Base-by-base conservation (phyloP, 92 coral and sea anemone genomes). In the Meandrina meandrites region DNA sequence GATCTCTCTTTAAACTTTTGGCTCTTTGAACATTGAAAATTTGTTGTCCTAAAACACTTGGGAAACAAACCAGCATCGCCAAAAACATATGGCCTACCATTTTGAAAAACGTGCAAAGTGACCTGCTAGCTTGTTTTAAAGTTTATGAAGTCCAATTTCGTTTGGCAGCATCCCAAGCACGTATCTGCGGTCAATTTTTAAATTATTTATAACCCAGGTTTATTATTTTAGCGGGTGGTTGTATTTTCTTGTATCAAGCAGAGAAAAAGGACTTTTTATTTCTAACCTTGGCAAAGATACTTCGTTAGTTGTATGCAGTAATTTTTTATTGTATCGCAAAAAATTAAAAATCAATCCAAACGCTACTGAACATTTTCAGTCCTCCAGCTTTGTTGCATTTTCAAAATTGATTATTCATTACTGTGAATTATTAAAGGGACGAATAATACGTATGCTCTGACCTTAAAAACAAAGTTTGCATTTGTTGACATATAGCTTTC, bases 1-100 rank as follows among this genome's bases (percentile, higher is more conserved):
- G 79, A 42, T 76, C 79, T 37, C 79, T 76, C 53, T 22, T 76
- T 27, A 76, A 37, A 50, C 79, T 76, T 27, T 76, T 47, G 45
- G 35, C 79, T 2, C 22, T 45, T 76, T 76, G 21, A 76, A 76
- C 50, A 12, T n/a, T 42, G 56, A 76, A 24, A 9, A 76, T 76
- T 27, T 12, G 56, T 76, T 76, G 79, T 45, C 79, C 79, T 34
- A 30, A 45, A 8, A 45, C 28, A 42, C 16, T 14, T 76, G 58
- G 36, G 14, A 76, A 76, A 76, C 28, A 76, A 40, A 76, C 13
- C 7, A 13, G 5, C 79, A 66, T 27, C 71, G 71, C 35, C 71
- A 28, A 28, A 66, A 66, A 27, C 1, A 66, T 28, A 30, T 3
- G 16, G 71, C 34, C 6, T 28, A 10, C 10, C 71, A 66, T 66